phyloP scores from a whole-genome alignment of 2,797 vertebrate genomes.

The Lagorchestes hirsutus region DNA sequence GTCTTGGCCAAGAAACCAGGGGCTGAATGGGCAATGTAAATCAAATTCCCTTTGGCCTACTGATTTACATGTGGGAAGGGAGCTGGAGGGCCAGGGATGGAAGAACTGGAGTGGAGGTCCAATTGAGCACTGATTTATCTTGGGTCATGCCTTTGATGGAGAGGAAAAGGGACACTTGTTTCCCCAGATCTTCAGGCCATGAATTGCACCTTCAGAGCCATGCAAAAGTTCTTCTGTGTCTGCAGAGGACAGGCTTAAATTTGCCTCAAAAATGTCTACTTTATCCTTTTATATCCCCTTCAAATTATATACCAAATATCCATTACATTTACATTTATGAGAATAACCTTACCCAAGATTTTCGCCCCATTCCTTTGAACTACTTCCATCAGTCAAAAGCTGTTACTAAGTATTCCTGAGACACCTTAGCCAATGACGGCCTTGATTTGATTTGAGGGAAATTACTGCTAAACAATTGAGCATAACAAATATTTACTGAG shows the following conservation, averaged over 20 bases:
- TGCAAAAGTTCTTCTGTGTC: constrained; percentile 32
- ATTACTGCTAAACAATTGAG: neutral
- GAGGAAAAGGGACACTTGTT: neutral
- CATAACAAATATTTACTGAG: neutral
- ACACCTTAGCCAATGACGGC: neutral
- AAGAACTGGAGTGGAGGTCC: neutral
- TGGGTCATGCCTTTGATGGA: neutral
- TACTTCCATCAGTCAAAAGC: neutral
- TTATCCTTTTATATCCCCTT: neutral
- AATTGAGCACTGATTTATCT: neutral
- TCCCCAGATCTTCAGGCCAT: constrained; percentile 21
- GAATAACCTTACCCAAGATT: neutral
- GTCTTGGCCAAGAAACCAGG: constrained; percentile 31
- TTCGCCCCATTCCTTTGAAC: neutral
- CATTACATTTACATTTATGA: neutral
- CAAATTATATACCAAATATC: neutral
- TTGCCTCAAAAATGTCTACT: neutral
- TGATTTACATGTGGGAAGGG: neutral
- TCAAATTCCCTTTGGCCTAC: constrained; percentile 28
- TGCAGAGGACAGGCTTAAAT: constrained; percentile 38
- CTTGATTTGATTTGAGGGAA: neutral
- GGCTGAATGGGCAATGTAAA: constrained; percentile 38
- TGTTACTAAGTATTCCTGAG: neutral
- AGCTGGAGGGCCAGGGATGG: neutral
- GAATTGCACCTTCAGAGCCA: neutral